These are phyloP conservation scores for Zenarchopterus dispar DNA, from an alignment of 2,797 vertebrate genomes.

Conservation along the genomic window DNA sequence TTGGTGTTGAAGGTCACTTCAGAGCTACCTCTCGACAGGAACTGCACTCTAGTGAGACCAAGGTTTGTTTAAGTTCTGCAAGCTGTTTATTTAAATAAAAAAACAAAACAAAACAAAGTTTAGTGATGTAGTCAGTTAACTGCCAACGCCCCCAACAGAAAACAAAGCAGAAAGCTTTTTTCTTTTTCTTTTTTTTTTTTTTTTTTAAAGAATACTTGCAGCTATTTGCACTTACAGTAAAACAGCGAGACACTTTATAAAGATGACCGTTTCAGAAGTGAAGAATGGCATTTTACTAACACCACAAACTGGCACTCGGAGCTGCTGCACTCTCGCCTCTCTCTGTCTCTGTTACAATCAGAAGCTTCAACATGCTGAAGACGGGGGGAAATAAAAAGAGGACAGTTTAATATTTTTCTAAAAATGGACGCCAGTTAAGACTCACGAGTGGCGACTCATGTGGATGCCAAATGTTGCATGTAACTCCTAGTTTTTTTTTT, in stretches of 20 bases:
- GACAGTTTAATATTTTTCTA: slow-evolving; percentile 79
- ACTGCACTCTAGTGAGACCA: slow-evolving; percentile 48
- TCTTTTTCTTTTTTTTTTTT: slow-evolving; percentile 15
- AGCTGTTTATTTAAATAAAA: slow-evolving; percentile 34
- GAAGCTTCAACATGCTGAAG: slow-evolving; percentile 57
- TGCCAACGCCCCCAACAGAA: slow-evolving; percentile 26
- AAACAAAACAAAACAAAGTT: slow-evolving; percentile 3
- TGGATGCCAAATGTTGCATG: slow-evolving; percentile 86
- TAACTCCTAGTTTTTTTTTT: slow-evolving; percentile 80
- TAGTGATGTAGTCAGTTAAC: slow-evolving; percentile 35
- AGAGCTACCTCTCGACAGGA: slow-evolving; percentile 66
- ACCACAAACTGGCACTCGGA: slow-evolving; percentile 38
- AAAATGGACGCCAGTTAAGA: slow-evolving; percentile 67
- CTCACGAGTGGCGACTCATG: slow-evolving; percentile 63
- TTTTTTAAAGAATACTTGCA: slow-evolving; percentile 46
- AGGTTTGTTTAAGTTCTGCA: slow-evolving; percentile 41
- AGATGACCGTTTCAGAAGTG: slow-evolving; percentile 41
- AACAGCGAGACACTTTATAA: slow-evolving; percentile 67
- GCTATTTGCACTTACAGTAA: slow-evolving; percentile 71
- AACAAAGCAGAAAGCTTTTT: slow-evolving; percentile 36
- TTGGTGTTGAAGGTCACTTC: slow-evolving; percentile 46
- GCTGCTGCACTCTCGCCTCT: slow-evolving; percentile 46
- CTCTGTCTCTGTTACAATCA: slow-evolving; percentile 74
- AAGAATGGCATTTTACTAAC: slow-evolving; percentile 46
- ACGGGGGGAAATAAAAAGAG: slow-evolving; percentile 42